These are phyloP conservation scores for Eulacestoma nigropectus DNA, from an alignment of 2,113 vertebrate species.

Conservation along the genomic window DNA sequence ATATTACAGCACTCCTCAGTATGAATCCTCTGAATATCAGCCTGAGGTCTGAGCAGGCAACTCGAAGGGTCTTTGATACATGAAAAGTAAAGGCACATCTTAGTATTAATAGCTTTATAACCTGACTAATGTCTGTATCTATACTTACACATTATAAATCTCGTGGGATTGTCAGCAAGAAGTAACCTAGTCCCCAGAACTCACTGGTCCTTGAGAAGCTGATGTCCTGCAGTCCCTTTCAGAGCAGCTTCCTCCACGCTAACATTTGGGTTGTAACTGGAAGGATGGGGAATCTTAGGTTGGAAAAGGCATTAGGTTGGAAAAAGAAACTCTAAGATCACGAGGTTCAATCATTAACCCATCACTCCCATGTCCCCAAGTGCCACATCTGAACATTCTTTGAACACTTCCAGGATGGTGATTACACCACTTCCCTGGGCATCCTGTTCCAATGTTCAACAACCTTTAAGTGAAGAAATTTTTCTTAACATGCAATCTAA, in stretches of 20 bases:
- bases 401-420: background rate
- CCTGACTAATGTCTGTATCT: background rate
- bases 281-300: background rate
- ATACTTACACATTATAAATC: background rate
- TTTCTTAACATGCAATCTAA: background rate
- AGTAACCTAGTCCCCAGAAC: background rate
- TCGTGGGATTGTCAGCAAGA: background rate
- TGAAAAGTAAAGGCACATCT: background rate
- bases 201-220: background rate
- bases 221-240: background rate
- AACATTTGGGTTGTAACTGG: background rate
- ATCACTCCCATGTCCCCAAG: background rate
- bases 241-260: fast-evolving
- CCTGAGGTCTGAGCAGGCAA: background rate
- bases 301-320: background rate
- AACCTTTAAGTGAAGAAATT: background rate
- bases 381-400: background rate
- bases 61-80: background rate
- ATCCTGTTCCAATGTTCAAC: background rate
- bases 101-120: background rate
- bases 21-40: background rate
- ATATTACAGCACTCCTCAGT: background rate
- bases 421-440: too few relatives aligned
- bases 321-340: background rate
- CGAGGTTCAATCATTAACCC: background rate